Evolutionary conservation across 92 coral and sea anemone species (phyloP).

Genomic region (Diadumene lineata): DNA sequence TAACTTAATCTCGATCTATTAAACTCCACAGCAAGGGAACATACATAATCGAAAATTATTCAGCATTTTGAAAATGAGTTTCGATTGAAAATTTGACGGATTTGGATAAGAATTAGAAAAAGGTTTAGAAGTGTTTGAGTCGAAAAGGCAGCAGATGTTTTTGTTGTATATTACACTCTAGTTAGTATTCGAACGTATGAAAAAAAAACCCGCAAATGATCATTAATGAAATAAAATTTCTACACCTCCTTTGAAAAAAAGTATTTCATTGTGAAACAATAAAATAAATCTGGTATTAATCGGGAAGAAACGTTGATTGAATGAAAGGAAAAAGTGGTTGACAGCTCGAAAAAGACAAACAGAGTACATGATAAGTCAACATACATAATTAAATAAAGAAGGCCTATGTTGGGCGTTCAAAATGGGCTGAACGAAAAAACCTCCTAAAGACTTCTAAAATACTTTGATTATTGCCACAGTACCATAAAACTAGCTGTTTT

Average conservation of each 20-base stretch:
- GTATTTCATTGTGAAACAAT: neutral
- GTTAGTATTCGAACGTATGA: conserved; percentile 21
- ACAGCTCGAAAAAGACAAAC: conserved; percentile 24
- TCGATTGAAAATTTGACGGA: conserved; percentile 42
- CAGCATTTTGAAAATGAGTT: conserved; percentile 28
- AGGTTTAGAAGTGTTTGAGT: conserved; percentile 21
- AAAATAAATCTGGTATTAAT: neutral
- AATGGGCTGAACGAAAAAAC: conserved; percentile 26
- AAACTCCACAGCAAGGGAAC: neutral
- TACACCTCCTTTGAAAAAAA: neutral
- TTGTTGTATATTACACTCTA: conserved; percentile 1
- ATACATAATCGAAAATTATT: conserved; percentile 8
- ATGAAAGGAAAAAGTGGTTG: conserved; percentile 1
- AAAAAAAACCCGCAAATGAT: conserved; percentile 21
- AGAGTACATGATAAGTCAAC: conserved; percentile 30
- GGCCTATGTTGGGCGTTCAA: conserved; percentile 20
- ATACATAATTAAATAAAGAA: conserved; percentile 31
- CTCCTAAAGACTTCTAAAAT: conserved; percentile 22
- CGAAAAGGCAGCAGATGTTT: conserved; percentile 39
- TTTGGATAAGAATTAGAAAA: conserved; percentile 36
- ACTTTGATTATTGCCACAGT: neutral
- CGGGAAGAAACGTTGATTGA: conserved; percentile 6
- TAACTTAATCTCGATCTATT: conserved; percentile 5
- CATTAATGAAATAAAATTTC: conserved; percentile 1
- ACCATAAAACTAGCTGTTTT: neutral